These are phyloP conservation scores for Mixornis gularis DNA, from an alignment of 2,113 vertebrate species.

Conservation along the genomic window DNA sequence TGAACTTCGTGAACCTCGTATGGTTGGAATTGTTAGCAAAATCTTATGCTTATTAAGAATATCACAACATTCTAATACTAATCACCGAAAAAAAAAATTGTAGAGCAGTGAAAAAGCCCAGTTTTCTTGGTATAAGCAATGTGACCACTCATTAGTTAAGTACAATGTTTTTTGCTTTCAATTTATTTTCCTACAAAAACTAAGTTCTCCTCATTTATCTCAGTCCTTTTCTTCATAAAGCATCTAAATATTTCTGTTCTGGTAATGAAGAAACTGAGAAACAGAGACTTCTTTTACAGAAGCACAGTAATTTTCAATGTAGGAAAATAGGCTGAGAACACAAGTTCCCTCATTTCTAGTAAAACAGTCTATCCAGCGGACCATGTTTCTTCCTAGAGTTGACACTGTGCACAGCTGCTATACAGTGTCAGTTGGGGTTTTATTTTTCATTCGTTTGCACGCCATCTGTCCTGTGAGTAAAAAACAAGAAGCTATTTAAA, in stretches of 20 bases:
- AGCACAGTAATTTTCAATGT: not conserved
- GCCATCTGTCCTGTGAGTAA: constrained; percentile 55
- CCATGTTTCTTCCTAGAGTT: not conserved
- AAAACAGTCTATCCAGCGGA: not conserved
- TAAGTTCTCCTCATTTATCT: not conserved
- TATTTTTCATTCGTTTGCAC: constrained; percentile 53
- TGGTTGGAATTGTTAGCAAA: not conserved
- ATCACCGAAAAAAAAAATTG: not conserved
- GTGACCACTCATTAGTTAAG: not conserved
- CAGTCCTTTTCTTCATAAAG: not conserved
- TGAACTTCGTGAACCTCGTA: not conserved
- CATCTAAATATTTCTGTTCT: not conserved
- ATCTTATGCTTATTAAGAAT: not conserved
- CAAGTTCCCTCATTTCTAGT: not conserved
- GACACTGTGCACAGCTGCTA: constrained; percentile 28
- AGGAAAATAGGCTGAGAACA: not conserved
- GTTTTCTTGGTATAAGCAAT: not conserved
- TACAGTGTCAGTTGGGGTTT: constrained; percentile 23
- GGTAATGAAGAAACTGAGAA: not conserved
- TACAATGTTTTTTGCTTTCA: not conserved
- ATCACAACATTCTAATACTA: not conserved
- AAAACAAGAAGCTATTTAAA: constrained; percentile 60
- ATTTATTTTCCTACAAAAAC: not conserved
- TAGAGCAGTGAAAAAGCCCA: not conserved
- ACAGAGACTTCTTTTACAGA: not conserved